Base-by-base conservation (phyloP, 2,113 vertebrate species). In the Oreotrochilus melanogaster region DNA sequence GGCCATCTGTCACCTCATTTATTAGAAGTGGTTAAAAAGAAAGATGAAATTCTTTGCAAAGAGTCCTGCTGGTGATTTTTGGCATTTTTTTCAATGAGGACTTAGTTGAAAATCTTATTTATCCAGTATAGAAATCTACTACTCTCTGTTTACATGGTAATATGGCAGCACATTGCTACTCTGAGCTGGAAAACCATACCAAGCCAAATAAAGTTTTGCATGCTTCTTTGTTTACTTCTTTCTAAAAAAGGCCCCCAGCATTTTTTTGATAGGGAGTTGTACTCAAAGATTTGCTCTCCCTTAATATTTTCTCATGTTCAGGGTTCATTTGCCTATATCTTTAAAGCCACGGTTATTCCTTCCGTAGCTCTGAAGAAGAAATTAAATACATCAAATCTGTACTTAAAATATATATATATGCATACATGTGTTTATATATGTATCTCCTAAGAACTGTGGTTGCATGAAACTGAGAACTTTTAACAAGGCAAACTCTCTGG, bases 1-100 rank as follows among this genome's bases (percentile, higher is more conserved):
- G 70, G 57, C 95, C 96, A 97, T 97, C 96, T 97, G 96, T 67
- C 54, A 88, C 82, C 74, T 91, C 92, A 75, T 97, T 95, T 78
- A 69, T 92, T 92, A 93, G 42, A 88, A 78, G 37, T 80, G 58
- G 67, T 88, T 74, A 50, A 88, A 94, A 94, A 50, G n/a, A 80
- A 50, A 35, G 31, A 93, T 83, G 5, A 78, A 86, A 95, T 84
- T 78, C 84, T 95, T 96, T 92, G 60, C 86, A 86, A 86, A 88
- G 86, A 83, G 89, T 86, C 85, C 92, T 97, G 62, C 47, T 96
- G 91, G 64, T 87, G 61, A 88, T 92, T 96, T 92, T 85, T 92
- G 95, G 74, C 43, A 30, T 95, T 97, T 94, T 90, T 79, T 95
- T 97, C 33, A 69, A 4, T 10, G 18, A 89, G 47, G 74, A 86